These are phyloP conservation scores for Caenorhabditis wallacei DNA, from an alignment of 2,888 invertebrate species.

Conservation along the genomic window DNA sequence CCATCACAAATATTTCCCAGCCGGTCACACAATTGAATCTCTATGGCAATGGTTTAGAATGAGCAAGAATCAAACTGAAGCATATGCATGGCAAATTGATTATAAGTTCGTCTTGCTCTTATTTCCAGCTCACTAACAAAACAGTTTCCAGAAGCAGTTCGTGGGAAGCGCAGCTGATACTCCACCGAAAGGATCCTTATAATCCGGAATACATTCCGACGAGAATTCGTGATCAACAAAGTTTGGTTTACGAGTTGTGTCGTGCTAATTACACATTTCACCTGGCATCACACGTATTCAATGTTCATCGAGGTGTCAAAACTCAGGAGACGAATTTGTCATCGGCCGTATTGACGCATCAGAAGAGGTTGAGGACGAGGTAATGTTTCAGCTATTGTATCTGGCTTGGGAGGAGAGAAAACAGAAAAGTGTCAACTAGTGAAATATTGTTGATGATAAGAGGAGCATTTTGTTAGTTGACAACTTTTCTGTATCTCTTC, in stretches of 20 bases:
- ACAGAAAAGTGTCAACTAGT: no score
- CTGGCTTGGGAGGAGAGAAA: no score
- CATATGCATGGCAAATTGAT: slow-evolving; percentile 65
- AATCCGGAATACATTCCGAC: slow-evolving; percentile 73
- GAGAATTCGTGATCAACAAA: slow-evolving; percentile 74
- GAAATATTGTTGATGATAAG: no score
- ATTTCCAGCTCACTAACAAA: background rate
- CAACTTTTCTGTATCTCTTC: no score
- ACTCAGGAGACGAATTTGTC: slow-evolving; percentile 63
- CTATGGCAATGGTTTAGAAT: slow-evolving; percentile 72
- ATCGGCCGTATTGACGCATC: slow-evolving; percentile 65
- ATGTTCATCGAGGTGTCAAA: slow-evolving; percentile 72
- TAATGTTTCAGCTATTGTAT: background rate
- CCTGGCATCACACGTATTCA: slow-evolving; percentile 71
- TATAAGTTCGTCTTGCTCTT: slow-evolving; percentile 65
- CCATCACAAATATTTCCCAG: slow-evolving; percentile 74
- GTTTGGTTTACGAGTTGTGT: slow-evolving; percentile 72
- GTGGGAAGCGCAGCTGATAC: slow-evolving; percentile 75
- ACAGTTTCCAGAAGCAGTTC: slow-evolving; percentile 69
- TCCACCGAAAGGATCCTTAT: slow-evolving; percentile 69
- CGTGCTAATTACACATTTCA: slow-evolving; percentile 72
- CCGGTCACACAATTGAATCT: slow-evolving; percentile 72
- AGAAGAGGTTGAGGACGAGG: slow-evolving; percentile 52
- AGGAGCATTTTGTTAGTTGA: no score
- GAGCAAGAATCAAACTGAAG: slow-evolving; percentile 55